Evolutionary conservation across 2,797 vertebrate species (phyloP), one percentile per base, ranked within the genome.

Genomic region (Spinus olivaceus): DNA sequence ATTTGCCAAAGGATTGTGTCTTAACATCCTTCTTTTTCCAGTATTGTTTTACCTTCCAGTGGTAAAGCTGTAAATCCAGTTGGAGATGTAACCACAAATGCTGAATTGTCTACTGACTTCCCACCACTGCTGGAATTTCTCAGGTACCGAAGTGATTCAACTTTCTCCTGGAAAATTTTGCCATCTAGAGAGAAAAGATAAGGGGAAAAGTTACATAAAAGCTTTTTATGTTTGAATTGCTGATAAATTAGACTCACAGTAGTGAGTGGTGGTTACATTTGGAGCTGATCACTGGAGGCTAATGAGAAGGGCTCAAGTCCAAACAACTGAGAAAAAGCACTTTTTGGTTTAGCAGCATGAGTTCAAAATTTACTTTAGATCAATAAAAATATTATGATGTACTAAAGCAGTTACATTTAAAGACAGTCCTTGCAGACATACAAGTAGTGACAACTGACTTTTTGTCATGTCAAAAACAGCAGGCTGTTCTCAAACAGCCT

Each of bases 161-260:
- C 98, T 94, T 99, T 99, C 96, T 99, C 99, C 84, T 99, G 98
- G 97, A 99, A 99, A 96, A 99, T 97, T 96, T 99, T 99, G 74
- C 99, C 99, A 97, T 99, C 99, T 99, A 96, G 81, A 95, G 96
- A 85, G 17, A 81, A 50, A 72, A 73, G 16, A 53, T 25, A 64
- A 21, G 11, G 30, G 6, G 3, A 8, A 33, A 51, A 65, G 35
- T 73, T 70, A 85, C 6, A n/a, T 18, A 80, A 63, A 60, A 81
- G 10, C 11, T 44, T 85, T 39, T 57, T 2, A 72, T 41, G 16
- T 82, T 91, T 72, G 57, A 15, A 17, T 37, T 70, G 61, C 57
- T 50, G 20, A 69, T 24, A 44, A 74, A 41, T 70, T 30, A 81
- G 49, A 74, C 10, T 57, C 8, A 6, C 1, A n/a, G 9, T 32